These are phyloP conservation scores for Pagrus major DNA, from an alignment of 2,113 vertebrate genomes.

Conservation along the genomic window DNA sequence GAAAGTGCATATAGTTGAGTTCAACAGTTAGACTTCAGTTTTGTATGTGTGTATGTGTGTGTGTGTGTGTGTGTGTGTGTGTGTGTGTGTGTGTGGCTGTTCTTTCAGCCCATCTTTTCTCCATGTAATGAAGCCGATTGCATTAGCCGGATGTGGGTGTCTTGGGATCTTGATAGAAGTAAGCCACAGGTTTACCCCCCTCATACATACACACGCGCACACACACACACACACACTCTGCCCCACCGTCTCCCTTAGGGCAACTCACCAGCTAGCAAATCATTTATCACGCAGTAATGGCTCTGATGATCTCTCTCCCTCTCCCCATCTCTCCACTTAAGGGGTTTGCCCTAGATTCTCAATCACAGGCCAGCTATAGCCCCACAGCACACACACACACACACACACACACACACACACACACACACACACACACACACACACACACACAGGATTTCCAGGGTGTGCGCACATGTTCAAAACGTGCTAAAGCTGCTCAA, in stretches of 20 bases:
- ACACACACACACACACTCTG: not conserved
- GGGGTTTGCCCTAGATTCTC: slow-evolving; percentile 75
- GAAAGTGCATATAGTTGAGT: slow-evolving; percentile 8
- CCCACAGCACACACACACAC: not conserved
- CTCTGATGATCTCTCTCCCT: slow-evolving; percentile 73
- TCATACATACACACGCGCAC: slow-evolving; percentile 10
- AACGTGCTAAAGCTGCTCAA: slow-evolving; percentile 18
- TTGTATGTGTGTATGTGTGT: not conserved
- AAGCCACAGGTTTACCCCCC: slow-evolving; percentile 59
- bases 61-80: slow-evolving; percentile 4
- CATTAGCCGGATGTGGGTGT: slow-evolving; percentile 60
- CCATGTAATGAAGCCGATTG: slow-evolving; percentile 64
- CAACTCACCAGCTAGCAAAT: slow-evolving; percentile 72
- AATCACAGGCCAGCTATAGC: slow-evolving; percentile 56
- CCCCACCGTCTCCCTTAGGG: slow-evolving; percentile 61
- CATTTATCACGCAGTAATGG: slow-evolving; percentile 82
- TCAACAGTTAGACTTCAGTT: slow-evolving; percentile 20
- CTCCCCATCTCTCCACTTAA: slow-evolving; percentile 70
- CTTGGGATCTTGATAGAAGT: slow-evolving; percentile 64
- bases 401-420: no score
- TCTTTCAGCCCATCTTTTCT: slow-evolving; percentile 5
- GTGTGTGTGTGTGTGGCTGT: not conserved
- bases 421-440: not conserved
- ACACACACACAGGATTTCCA: not conserved
- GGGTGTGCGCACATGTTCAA: slow-evolving; percentile 12